phyloP scores from a whole-genome alignment of 2,888 invertebrate species.

The Diplolepis rosae region DNA sequence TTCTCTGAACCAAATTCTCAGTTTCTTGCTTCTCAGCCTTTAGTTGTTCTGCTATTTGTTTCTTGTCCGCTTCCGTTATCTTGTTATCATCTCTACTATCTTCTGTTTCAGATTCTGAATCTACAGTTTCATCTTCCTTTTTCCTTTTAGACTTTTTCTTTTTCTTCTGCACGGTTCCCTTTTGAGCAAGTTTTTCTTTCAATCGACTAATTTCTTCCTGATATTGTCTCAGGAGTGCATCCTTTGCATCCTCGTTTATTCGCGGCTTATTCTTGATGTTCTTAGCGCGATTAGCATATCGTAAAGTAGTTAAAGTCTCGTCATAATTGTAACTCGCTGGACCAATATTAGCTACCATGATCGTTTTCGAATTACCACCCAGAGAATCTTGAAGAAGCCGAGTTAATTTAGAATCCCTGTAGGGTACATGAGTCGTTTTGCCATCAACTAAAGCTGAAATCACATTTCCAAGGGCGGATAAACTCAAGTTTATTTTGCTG shows the following conservation, averaged over 20 bases:
- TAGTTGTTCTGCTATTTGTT: conserved; percentile 76
- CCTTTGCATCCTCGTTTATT: conserved; percentile 99
- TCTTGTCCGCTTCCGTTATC: conserved; percentile 74
- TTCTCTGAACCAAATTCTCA: conserved; percentile 85
- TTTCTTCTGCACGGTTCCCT: conserved; percentile 71
- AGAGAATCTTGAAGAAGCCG: conserved; percentile 96
- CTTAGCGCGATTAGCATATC: conserved; percentile 97
- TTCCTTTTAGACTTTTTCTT: conserved; percentile 75
- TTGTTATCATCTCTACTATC: conserved; percentile 73
- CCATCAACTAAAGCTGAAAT: conserved; percentile 96
- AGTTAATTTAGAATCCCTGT: conserved; percentile 97
- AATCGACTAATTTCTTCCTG: conserved; percentile 94
- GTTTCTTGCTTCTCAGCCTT: conserved; percentile 83
- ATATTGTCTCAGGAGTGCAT: conserved; percentile 95
- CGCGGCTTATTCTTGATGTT: conserved; percentile 99
- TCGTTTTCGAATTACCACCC: conserved; percentile 98
- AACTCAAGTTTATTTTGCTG: conserved; percentile 96
- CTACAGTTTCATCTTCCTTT: conserved; percentile 73
- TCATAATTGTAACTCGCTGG: conserved; percentile 99
- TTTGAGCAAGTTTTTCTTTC: conserved; percentile 72
- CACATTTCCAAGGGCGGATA: conserved; percentile 98
- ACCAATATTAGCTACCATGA: conserved; percentile 99
- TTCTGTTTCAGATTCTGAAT: conserved; percentile 68
- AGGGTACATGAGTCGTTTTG: conserved; percentile 96
- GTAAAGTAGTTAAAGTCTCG: conserved; percentile 95